These are phyloP conservation scores for Mythimna lalbum DNA, from an alignment of 2,888 invertebrate species.

Conservation along the genomic window DNA sequence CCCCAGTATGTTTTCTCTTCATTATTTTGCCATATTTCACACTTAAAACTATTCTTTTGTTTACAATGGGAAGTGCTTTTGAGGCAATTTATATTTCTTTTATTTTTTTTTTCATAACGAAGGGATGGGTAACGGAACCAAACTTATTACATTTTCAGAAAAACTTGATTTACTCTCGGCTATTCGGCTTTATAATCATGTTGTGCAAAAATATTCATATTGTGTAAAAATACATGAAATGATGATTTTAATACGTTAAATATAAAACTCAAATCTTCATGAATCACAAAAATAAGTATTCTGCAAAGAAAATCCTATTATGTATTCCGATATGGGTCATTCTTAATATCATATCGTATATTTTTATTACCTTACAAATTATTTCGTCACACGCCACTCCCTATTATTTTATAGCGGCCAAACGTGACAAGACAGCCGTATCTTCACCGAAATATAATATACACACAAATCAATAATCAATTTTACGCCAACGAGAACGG, in stretches of 20 bases:
- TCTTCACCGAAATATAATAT: slow-evolving; percentile 65
- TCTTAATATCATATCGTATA: slow-evolving; percentile 34
- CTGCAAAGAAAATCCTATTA: not conserved
- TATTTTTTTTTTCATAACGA: not conserved
- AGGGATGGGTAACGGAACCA: not conserved
- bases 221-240: too few species aligned
- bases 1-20: slow-evolving; percentile 81
- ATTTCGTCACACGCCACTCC: slow-evolving; percentile 76
- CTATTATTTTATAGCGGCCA: slow-evolving; percentile 73
- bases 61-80: slow-evolving; percentile 39
- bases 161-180: too few species aligned
- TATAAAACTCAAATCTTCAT: too few species aligned
- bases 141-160: too few species aligned
- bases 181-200: too few species aligned
- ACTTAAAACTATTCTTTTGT: slow-evolving; percentile 48
- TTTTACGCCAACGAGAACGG: slow-evolving; percentile 84
- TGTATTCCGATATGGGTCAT: not conserved
- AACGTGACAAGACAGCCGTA: slow-evolving; percentile 67
- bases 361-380: slow-evolving; percentile 72
- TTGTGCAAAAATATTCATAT: too few species aligned
- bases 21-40: slow-evolving; percentile 78
- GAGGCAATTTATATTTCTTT: not conserved
- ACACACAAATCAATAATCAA: slow-evolving; percentile 88
- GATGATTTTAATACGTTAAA: too few species aligned
- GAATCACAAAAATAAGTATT: not conserved